Evolutionary conservation across 2,888 invertebrate species (phyloP).

Genomic region (Drosophila borealis): DNA sequence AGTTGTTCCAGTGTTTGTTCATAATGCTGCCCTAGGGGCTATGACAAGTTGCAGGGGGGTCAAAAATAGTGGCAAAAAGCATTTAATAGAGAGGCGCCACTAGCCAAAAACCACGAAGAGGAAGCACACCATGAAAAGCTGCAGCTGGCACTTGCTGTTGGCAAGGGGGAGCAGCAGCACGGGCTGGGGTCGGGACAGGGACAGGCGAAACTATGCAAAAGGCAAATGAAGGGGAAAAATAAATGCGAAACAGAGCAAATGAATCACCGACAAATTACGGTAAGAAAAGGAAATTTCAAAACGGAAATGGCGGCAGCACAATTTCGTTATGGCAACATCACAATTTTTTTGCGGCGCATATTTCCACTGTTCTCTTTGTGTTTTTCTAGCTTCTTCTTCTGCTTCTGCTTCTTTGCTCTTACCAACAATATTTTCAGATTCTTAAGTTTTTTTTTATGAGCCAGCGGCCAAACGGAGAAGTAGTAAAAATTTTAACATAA

Average conservation of each 20-base stretch:
- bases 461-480: slow-evolving; percentile 50
- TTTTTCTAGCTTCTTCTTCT: slow-evolving; percentile 10
- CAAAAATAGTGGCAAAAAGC: slow-evolving; percentile 46
- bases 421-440: slow-evolving; percentile 55
- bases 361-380: slow-evolving; percentile 22
- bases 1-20: slow-evolving; percentile 24
- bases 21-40: slow-evolving; percentile 43
- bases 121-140: slow-evolving; percentile 20
- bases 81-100: slow-evolving; percentile 45
- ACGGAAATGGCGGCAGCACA: slow-evolving; percentile 69
- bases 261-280: slow-evolving; percentile 77
- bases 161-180: background rate
- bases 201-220: slow-evolving; percentile 21
- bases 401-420: slow-evolving; percentile 16
- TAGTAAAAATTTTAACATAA: slow-evolving; percentile 71
- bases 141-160: background rate
- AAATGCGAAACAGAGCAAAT: slow-evolving; percentile 55
- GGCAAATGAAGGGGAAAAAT: slow-evolving; percentile 34
- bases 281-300: slow-evolving; percentile 64
- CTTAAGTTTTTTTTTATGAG: slow-evolving; percentile 53
- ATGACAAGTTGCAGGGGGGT: slow-evolving; percentile 36
- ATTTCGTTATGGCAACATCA: slow-evolving; percentile 66
- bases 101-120: background rate
- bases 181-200: background rate
- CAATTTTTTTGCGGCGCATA: slow-evolving; percentile 41